Percentiles rank a stretch among this genome's conserved stretches.
These are phyloP conservation scores for Spodoptera litura DNA, from an alignment of 1,140 invertebrate species.

Conservation along the genomic window DNA sequence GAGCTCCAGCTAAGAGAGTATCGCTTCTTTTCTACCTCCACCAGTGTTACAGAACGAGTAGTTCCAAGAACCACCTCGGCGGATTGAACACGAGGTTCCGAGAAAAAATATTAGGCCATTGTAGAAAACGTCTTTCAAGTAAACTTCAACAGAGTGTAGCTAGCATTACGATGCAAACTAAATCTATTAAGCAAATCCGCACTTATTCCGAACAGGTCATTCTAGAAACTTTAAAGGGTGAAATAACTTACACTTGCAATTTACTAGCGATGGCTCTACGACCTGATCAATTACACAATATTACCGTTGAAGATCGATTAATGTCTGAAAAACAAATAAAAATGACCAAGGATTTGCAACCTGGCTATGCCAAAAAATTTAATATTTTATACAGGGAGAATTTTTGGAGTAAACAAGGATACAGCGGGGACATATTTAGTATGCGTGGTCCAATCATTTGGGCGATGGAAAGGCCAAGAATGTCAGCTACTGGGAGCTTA, in stretches of 20 bases:
- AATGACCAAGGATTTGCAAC: constrained; percentile 60
- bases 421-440: constrained; percentile 79
- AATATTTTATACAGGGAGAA: constrained; percentile 70
- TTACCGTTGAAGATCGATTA: constrained; percentile 68
- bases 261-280: constrained; percentile 76
- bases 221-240: constrained; percentile 73
- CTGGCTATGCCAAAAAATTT: constrained; percentile 70
- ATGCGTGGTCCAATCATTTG: constrained; percentile 76
- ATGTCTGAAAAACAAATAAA: constrained; percentile 58
- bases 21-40: constrained; percentile 80
- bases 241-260: constrained; percentile 76
- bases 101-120: constrained; percentile 77
- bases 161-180: constrained; percentile 67
- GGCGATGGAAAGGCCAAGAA: constrained; percentile 73
- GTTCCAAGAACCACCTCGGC: constrained; percentile 70
- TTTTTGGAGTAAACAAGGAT: constrained; percentile 72
- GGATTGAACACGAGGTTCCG: constrained; percentile 74
- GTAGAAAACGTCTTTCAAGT: constrained; percentile 66
- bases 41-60: constrained; percentile 74
- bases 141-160: constrained; percentile 72
- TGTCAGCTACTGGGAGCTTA: constrained; percentile 63
- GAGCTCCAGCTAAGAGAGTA: constrained; percentile 64
- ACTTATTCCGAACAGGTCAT: constrained; percentile 74
- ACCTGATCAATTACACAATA: constrained; percentile 70
- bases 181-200: constrained; percentile 74